These are phyloP conservation scores for Phania funesta DNA, from an alignment of 2,888 invertebrate species.

Conservation along the genomic window DNA sequence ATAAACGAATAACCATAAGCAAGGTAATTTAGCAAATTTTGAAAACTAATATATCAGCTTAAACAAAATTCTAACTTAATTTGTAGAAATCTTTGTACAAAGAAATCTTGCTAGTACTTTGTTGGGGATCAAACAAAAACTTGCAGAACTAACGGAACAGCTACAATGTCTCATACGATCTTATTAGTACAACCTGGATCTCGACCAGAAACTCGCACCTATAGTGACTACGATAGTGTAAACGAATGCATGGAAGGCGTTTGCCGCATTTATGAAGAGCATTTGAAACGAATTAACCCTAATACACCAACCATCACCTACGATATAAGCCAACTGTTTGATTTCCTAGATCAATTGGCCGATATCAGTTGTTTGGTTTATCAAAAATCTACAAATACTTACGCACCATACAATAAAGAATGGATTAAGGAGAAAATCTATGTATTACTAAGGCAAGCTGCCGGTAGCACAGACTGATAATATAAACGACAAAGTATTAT, in stretches of 20 bases:
- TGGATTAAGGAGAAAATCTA: constrained; percentile 99
- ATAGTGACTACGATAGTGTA: constrained; percentile 98
- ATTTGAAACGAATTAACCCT: constrained; percentile 96
- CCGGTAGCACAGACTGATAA: constrained; percentile 81
- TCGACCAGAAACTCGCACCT: constrained; percentile 97
- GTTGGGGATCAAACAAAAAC: background rate
- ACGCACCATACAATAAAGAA: constrained; percentile 99
- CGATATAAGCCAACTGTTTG: constrained; percentile 98
- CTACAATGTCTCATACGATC: constrained; percentile 94
- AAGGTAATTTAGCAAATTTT: constrained; percentile 20
- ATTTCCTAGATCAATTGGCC: constrained; percentile 97
- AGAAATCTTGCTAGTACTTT: background rate
- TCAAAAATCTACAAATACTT: constrained; percentile 96
- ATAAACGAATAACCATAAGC: background rate
- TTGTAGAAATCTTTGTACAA: background rate
- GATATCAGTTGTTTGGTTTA: constrained; percentile 98
- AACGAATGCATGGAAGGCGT: constrained; percentile 99
- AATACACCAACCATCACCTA: constrained; percentile 98
- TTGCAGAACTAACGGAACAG: background rate
- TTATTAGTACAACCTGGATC: constrained; percentile 95
- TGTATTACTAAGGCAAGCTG: constrained; percentile 94
- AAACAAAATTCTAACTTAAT: background rate
- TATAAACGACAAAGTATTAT: background rate
- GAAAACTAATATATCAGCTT: background rate
- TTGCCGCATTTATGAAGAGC: constrained; percentile 99